A percentile compares a stretch with the other conserved stretches of the same genome.
phyloP scores from a whole-genome alignment of 2,888 invertebrate genomes.

The Pheosia gnoma region DNA sequence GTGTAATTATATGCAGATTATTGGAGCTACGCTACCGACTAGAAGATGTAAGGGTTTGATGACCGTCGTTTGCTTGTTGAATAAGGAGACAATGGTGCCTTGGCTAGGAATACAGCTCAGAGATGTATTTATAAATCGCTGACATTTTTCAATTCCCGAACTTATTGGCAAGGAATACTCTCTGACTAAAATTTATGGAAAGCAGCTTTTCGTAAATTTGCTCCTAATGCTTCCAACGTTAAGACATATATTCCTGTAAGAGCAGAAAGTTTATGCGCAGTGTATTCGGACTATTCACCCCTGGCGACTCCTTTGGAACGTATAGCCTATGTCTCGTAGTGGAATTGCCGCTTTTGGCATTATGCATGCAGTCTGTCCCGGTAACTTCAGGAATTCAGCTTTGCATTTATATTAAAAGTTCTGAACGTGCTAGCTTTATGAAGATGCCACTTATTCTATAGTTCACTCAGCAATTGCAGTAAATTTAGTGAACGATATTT shows the following conservation, averaged over 20 bases:
- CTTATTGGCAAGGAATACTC: slow-evolving; percentile 8
- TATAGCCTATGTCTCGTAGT: not conserved
- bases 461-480: too few species aligned
- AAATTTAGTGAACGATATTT: too few species aligned
- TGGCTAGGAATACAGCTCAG: not conserved
- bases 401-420: slow-evolving; percentile 5
- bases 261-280: not conserved
- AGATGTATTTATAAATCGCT: not conserved
- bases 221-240: not conserved
- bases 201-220: not conserved
- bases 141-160: slow-evolving; percentile 7
- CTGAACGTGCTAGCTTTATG: not conserved
- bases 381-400: not conserved
- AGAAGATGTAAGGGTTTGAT: too few species aligned
- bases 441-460: not conserved
- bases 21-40: too few species aligned
- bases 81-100: too few species aligned
- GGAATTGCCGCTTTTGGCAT: not conserved
- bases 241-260: not conserved
- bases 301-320: not conserved
- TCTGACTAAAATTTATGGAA: not conserved
- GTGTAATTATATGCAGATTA: not conserved
- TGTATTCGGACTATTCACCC: not conserved
- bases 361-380: not conserved
- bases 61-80: too few species aligned